These are phyloP conservation scores for Anastatus disparis DNA, from an alignment of 1,140 invertebrate species.

Conservation along the genomic window DNA sequence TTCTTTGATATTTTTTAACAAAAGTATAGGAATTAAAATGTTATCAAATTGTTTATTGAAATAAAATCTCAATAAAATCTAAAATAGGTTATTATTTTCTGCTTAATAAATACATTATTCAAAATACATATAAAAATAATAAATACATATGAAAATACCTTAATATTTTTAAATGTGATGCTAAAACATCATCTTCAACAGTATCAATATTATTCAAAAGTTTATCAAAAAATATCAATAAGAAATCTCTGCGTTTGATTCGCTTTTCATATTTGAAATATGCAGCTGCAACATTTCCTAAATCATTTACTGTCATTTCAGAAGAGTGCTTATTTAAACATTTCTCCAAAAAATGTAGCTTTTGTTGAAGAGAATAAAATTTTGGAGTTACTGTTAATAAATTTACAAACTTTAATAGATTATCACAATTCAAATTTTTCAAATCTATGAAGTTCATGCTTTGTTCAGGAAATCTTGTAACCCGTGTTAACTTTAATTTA, in stretches of 20 bases:
- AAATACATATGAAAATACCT: conserved; percentile 46
- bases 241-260: conserved; percentile 61
- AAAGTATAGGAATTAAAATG: too few species aligned
- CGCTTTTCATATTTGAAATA: conserved; percentile 72
- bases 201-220: conserved; percentile 54
- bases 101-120: background rate
- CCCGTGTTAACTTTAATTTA: conserved; percentile 60
- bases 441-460: conserved; percentile 62
- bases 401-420: conserved; percentile 71
- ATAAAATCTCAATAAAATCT: too few species aligned
- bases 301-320: conserved; percentile 68
- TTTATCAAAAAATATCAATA: conserved; percentile 61
- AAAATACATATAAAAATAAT: background rate
- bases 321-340: conserved; percentile 58
- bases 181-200: conserved; percentile 66
- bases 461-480: conserved; percentile 61
- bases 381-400: conserved; percentile 62
- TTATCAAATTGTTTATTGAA: too few species aligned
- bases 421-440: conserved; percentile 63
- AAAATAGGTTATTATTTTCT: background rate
- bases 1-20: background rate
- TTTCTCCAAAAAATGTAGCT: conserved; percentile 68
- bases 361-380: conserved; percentile 67
- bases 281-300: conserved; percentile 70
- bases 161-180: conserved; percentile 70